Base-by-base conservation (phyloP, 1,140 invertebrate genomes). In the Scaptomyza graminum region DNA sequence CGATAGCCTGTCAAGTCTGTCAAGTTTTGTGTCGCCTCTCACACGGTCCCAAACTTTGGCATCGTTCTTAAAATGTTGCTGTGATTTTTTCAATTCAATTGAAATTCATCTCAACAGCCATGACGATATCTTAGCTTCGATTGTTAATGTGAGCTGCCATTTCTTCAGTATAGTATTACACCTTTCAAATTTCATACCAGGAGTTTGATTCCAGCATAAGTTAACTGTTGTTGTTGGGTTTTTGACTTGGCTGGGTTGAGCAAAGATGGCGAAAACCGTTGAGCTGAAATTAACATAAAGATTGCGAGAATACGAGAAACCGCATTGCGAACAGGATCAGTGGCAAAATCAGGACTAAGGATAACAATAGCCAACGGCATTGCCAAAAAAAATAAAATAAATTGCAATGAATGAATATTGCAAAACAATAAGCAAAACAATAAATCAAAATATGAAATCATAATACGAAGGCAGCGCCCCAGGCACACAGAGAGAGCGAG, bases 361-460 rank as follows among this genome's bases (percentile, higher is more conserved):
- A 28, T 12, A 64, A 68, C 64, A 73, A 68, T 56, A 37, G 50
- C 34, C 44, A 11, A 51, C 60, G 55, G 57, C 41, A 66, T 62
- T 68, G 65, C 64, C 70, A 57, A 66, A 15, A 54, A 44, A 47
- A 52, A 34, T 25, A 49, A 44, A 34, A 43, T 18, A 60, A 18
- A 9, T 34, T 59, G 34, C 68, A 49, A 47, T 56, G 57, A 80
- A 77, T 77, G 73, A n/a, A n/a, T 77, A 57, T 75, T 63, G 80
- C 69, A 78, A 85, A 85, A 87, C 81, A 85, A 85, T 85, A 82
- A 87, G 82, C 81, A 69, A 87, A 87, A 85, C 82, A 85, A 85
- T 85, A 85, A 85, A 85, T 85, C 81, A 85, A 85, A 85, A 87
- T 87, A 85, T 85, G 81, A 85, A 85, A 85, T 85, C 87, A 87